Evolutionary conservation across 2,888 invertebrate genomes (phyloP).

Genomic region (Ypsolopha scabrella): DNA sequence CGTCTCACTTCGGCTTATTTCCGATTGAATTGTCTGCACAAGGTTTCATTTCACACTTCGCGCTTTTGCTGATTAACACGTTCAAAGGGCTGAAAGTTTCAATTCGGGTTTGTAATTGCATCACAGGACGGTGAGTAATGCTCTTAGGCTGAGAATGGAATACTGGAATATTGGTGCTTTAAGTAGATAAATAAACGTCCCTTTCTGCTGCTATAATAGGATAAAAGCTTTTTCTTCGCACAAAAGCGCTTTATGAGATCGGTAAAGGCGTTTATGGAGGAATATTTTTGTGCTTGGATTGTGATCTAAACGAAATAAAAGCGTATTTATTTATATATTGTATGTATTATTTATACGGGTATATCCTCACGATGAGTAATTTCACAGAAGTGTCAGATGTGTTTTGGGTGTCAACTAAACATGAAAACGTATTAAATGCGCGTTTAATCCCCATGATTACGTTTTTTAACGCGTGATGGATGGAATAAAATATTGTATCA

Average conservation of each 20-base stretch:
- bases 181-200: constrained; percentile 9
- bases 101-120: background rate
- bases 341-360: too few species aligned
- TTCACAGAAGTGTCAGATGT: too few species aligned
- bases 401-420: too few species aligned
- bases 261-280: background rate
- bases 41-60: constrained; percentile 39
- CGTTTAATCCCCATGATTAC: too few species aligned
- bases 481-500: too few species aligned
- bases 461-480: too few species aligned
- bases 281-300: background rate
- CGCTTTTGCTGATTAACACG: constrained; percentile 27
- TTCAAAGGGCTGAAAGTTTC: constrained; percentile 1
- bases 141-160: constrained; percentile 15
- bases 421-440: too few species aligned
- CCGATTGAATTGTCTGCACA: constrained; percentile 27
- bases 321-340: too few species aligned
- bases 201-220: background rate
- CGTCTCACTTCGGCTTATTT: constrained; percentile 38
- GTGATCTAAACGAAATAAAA: too few species aligned
- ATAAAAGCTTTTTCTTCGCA: background rate
- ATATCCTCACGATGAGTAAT: too few species aligned
- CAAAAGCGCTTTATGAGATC: constrained; percentile 1
- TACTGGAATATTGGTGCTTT: constrained; percentile 16
- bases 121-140: background rate